Evolutionary conservation across 1,140 invertebrate species (phyloP), one percentile per base, ranked within the genome.

Genomic region (Heliothis virescens): DNA sequence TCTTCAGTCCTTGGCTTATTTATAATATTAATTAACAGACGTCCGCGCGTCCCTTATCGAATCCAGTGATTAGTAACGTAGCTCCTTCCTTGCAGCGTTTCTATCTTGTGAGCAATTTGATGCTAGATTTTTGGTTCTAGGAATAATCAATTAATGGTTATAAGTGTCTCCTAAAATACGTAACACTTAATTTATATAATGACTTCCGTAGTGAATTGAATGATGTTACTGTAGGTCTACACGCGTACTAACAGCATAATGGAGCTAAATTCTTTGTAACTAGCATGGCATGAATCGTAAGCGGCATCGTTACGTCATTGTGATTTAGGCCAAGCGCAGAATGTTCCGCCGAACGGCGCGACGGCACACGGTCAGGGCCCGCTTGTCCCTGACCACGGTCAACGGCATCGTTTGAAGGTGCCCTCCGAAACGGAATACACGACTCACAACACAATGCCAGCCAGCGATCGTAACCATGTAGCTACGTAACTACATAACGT

Each of bases 321-420:
- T n/a, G 72, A 79, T 82, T 83, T 81, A 71, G 80, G 79, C 75
- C 79, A 73, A 57, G 74, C 80, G 62, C 57, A 60, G 82, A 82
- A 78, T 82, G 82, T 77, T 63, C 52, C 80, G 82, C 76, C 83
- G 82, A 83, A 80, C 80, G 82, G 74, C 57, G 79, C 59, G 79
- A 81, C 82, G 83, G 80, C 79, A 80, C 84, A 85, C 82, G 83
- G 89, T 88, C 91, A 91, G 82, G 89, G 89, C 79, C 85, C 83
- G 80, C 13, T 65, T 67, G 91, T 89, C 91, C 92, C 87, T 93
- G 92, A 94, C 92, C 92, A 93, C 91, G 92, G 92, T 91, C 92
- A 94, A 94, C 90, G 92, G 86, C 91, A 87, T 86, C 84, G 87
- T 83, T 90, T 91, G 87, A 94, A 94, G 92, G 92, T 93, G 92